Percentiles rank a stretch among this genome's conserved stretches.
phyloP scores from a whole-genome alignment of 2,888 invertebrate genomes.

The Diabrotica balteata region DNA sequence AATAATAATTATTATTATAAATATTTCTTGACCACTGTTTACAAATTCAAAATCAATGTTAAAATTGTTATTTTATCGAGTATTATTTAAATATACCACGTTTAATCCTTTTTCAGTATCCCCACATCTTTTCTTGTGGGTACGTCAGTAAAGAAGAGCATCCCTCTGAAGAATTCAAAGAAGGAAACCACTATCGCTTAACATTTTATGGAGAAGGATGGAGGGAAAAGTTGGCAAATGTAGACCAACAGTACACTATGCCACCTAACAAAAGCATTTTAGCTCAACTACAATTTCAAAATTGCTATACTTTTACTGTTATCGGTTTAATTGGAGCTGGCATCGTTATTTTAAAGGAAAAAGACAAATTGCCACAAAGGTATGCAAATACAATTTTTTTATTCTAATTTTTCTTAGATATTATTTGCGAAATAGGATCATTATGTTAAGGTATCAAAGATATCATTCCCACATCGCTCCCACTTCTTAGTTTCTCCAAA shows the following conservation, averaged over 20 bases:
- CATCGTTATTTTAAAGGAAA: conserved; percentile 76
- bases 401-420: too few relatives aligned
- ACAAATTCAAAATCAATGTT: too few relatives aligned
- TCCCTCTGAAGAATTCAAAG: conserved; percentile 64
- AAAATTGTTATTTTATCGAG: too few relatives aligned
- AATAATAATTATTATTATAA: too few relatives aligned
- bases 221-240: conserved; percentile 64
- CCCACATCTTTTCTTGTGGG: conserved; percentile 31
- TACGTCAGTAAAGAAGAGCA: conserved; percentile 19
- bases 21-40: too few relatives aligned
- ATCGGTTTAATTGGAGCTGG: conserved; percentile 76
- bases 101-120: conserved; percentile 36
- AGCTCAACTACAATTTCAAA: conserved; percentile 70
- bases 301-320: conserved; percentile 88
- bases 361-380: conserved; percentile 72
- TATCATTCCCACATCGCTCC: too few relatives aligned
- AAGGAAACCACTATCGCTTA: conserved; percentile 70
- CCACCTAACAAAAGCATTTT: conserved; percentile 68
- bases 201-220: conserved; percentile 83
- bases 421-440: too few relatives aligned
- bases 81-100: too few relatives aligned
- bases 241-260: conserved; percentile 58
- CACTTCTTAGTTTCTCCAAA: too few relatives aligned
- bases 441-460: too few relatives aligned
- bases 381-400: conserved; percentile 7